Evolutionary conservation across 2,797 vertebrate genomes (phyloP).

Genomic region (Erpetoichthys calabaricus): DNA sequence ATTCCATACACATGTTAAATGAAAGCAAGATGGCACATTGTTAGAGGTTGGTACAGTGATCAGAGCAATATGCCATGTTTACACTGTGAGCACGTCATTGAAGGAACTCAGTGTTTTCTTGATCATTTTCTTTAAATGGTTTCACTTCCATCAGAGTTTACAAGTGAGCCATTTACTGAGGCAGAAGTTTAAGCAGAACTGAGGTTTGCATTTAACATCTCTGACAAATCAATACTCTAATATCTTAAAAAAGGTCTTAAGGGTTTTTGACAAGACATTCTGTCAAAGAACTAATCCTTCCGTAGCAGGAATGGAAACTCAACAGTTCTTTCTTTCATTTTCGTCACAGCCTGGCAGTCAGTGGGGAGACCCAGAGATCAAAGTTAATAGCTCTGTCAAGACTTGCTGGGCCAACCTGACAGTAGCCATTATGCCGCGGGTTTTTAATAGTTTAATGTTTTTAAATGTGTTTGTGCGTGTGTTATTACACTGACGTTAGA

Average conservation of each 20-base stretch:
- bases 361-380: slow-evolving; percentile 21
- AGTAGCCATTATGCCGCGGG: slow-evolving; percentile 6
- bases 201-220: slow-evolving; percentile 17
- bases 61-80: no score
- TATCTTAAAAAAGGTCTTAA: slow-evolving; percentile 20
- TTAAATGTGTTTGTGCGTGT: not conserved
- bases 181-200: slow-evolving; percentile 18
- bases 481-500: no score
- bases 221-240: slow-evolving; percentile 27
- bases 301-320: slow-evolving; percentile 14
- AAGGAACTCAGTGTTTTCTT: no score
- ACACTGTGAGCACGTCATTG: no score
- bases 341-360: slow-evolving; percentile 19
- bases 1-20: no score
- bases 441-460: not conserved
- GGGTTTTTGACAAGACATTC: slow-evolving; percentile 25
- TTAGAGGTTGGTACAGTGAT: no score
- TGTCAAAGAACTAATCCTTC: slow-evolving; percentile 26
- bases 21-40: no score
- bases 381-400: slow-evolving; percentile 33
- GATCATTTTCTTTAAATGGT: slow-evolving; percentile 14
- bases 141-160: slow-evolving; percentile 23
- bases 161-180: slow-evolving; percentile 19
- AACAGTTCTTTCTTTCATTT: slow-evolving; percentile 5
- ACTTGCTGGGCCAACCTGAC: slow-evolving; percentile 16